Percentiles rank a stretch among this genome's conserved stretches.
Evolutionary conservation across 1,140 invertebrate genomes (phyloP).

Genomic region (Bombus affinis): DNA sequence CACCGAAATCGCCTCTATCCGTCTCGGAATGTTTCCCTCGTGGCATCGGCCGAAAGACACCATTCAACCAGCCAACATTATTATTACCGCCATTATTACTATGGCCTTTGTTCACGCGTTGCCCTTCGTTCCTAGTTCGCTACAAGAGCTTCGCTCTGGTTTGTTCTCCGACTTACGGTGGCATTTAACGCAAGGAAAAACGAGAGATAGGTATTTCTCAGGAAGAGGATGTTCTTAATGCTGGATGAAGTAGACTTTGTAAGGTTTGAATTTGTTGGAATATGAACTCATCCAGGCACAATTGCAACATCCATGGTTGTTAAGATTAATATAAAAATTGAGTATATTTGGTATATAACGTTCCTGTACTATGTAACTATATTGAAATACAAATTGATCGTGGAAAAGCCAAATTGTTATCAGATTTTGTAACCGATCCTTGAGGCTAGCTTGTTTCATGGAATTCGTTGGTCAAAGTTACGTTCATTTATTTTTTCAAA

Average conservation of each 20-base stretch:
- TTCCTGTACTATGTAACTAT: too few species aligned
- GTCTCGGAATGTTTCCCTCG: conserved; percentile 45
- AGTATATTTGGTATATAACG: too few species aligned
- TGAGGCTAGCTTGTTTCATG: too few species aligned
- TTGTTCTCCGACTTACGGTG: not conserved
- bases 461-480: too few species aligned
- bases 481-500: too few species aligned
- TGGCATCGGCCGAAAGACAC: conserved; percentile 41
- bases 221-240: not conserved
- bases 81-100: conserved; percentile 41
- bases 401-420: too few species aligned
- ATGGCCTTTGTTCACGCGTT: conserved; percentile 31
- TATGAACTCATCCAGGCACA: not conserved
- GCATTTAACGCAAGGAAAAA: not conserved
- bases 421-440: too few species aligned
- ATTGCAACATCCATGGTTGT: too few species aligned
- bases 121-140: not conserved
- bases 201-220: not conserved
- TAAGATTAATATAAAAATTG: too few species aligned
- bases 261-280: not conserved
- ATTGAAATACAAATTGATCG: too few species aligned
- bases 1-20: conserved; percentile 44
- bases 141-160: not conserved
- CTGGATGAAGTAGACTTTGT: not conserved
- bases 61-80: conserved; percentile 32